Conservation (phyloP, 2,888 invertebrate genomes). For the Empis livida region DNA sequence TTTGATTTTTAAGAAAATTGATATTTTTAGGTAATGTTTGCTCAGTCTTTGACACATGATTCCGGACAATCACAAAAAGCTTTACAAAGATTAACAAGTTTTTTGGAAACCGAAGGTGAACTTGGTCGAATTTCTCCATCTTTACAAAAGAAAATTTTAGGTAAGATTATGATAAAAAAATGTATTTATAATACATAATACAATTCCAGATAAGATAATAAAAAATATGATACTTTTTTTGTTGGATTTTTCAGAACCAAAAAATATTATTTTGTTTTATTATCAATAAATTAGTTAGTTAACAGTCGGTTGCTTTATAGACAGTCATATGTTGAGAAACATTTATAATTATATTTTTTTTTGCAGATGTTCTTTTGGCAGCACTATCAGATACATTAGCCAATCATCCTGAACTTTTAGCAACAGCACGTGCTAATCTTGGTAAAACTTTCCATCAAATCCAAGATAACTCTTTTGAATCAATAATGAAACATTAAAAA, state of each 20-base stretch:
- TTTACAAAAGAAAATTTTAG: conserved; percentile 64
- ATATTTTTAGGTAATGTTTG: conserved; percentile 52
- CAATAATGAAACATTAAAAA: too few species aligned
- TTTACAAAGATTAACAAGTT: conserved; percentile 58
- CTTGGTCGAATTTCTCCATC: conserved; percentile 59
- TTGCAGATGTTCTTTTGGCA: conserved; percentile 58
- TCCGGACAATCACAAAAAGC: conserved; percentile 57
- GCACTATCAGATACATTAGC: conserved; percentile 59
- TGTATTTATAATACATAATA: too few species aligned
- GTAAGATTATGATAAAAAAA: conserved; percentile 32
- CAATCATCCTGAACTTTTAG: conserved; percentile 56
- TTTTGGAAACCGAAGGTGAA: conserved; percentile 59
- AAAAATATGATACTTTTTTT: too few species aligned
- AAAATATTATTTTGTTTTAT: too few species aligned
- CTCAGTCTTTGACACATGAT: conserved; percentile 56
- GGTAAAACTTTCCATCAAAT: conserved; percentile 26
- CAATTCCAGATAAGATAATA: too few species aligned
- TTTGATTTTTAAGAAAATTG: too few species aligned
- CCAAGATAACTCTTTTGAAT: too few species aligned
- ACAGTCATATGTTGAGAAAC: too few species aligned
- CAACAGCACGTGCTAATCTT: conserved; percentile 41
- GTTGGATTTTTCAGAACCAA: too few species aligned
- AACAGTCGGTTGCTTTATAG: too few species aligned
- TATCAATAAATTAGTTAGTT: too few species aligned
- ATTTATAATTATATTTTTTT: neutral